These are phyloP conservation scores for Pygoscelis adeliae DNA, from an alignment of 2,113 vertebrate genomes.

Conservation along the genomic window DNA sequence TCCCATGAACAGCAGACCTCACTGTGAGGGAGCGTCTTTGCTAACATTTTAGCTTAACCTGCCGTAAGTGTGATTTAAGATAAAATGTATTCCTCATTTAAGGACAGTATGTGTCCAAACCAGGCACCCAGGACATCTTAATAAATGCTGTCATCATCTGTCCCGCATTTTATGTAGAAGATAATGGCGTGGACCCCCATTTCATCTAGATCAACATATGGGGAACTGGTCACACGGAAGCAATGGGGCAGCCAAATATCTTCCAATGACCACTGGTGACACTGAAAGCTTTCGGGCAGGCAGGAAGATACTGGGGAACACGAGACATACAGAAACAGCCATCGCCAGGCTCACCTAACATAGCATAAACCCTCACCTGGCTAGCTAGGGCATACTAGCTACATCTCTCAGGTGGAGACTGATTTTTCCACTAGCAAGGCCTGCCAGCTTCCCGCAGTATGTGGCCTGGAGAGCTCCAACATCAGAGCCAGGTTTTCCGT, in stretches of 20 bases:
- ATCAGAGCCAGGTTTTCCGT: neutral
- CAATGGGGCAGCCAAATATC: neutral
- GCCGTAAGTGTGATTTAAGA: accelerated
- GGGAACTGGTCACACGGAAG: neutral
- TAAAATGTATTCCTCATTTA: neutral
- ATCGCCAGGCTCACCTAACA: neutral
- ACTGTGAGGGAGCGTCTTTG: too few relatives aligned
- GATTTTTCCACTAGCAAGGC: neutral
- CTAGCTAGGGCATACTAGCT: too few relatives aligned
- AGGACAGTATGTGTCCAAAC: neutral
- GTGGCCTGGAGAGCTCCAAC: neutral
- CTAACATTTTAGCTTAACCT: neutral
- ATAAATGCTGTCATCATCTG: neutral
- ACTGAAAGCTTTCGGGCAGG: neutral
- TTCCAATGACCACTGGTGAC: neutral
- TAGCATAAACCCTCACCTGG: neutral
- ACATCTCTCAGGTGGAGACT: too few relatives aligned
- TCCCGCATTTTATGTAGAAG: neutral
- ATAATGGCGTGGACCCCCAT: neutral
- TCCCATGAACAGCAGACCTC: neutral
- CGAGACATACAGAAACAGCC: neutral
- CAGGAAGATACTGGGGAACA: neutral
- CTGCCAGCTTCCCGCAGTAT: accelerated
- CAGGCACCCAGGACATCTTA: neutral
- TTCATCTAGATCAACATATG: accelerated